These are phyloP conservation scores for Acrocephalus kingi DNA, from an alignment of 2,113 vertebrate genomes.

Conservation along the genomic window DNA sequence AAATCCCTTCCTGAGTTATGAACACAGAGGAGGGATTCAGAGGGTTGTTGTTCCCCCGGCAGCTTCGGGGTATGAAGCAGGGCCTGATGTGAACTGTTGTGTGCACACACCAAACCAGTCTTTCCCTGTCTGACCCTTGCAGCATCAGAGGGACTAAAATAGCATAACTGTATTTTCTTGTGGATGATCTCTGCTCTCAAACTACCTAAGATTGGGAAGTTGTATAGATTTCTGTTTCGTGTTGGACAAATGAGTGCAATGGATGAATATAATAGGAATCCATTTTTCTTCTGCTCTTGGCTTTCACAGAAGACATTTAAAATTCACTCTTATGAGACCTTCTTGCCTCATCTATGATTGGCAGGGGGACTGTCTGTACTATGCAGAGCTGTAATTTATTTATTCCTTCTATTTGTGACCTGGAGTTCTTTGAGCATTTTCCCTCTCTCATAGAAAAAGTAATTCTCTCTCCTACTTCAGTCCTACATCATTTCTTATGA, in stretches of 20 bases:
- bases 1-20: background rate
- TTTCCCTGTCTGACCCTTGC: background rate
- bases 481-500: slow-evolving; percentile 26
- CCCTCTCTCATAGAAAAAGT: background rate
- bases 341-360: background rate
- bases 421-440: background rate
- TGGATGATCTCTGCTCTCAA: background rate
- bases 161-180: background rate
- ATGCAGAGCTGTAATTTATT: slow-evolving; percentile 36
- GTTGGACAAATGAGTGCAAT: background rate
- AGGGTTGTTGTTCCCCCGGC: background rate
- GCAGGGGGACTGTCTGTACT: background rate
- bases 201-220: background rate
- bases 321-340: slow-evolving; percentile 7
- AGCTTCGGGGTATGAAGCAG: background rate
- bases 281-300: background rate
- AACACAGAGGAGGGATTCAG: background rate
- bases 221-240: background rate
- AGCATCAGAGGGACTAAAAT: background rate
- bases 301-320: background rate
- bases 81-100: background rate
- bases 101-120: background rate
- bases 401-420: background rate
- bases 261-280: background rate
- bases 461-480: slow-evolving; percentile 35